phyloP scores from a whole-genome alignment of 2,113 vertebrate species.

The Lontra canadensis region DNA sequence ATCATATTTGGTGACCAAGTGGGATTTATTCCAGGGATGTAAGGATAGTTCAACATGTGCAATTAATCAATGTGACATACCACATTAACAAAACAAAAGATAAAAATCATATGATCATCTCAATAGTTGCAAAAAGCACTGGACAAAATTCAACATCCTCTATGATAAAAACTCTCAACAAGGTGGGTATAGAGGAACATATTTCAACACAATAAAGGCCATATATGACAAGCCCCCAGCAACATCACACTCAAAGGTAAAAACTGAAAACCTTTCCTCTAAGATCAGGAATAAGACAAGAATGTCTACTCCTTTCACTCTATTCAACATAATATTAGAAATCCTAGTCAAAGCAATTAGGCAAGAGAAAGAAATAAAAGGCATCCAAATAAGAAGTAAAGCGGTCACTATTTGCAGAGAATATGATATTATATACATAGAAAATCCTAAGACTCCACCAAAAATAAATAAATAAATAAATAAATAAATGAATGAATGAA shows the following conservation, averaged over 20 bases:
- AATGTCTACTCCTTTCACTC: neutral
- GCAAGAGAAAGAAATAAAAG: neutral
- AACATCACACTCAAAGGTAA: neutral
- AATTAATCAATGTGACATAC: neutral
- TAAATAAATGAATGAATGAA: too few relatives aligned
- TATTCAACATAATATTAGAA: neutral
- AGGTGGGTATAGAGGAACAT: neutral
- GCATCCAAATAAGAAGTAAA: neutral
- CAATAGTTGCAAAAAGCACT: neutral
- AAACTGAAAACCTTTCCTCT: neutral
- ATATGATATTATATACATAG: neutral
- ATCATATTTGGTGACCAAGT: neutral
- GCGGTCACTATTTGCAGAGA: neutral
- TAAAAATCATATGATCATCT: neutral
- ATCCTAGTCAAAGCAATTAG: neutral
- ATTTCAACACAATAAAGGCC: neutral
- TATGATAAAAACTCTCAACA: neutral
- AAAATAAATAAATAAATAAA: neutral
- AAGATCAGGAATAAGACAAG: neutral
- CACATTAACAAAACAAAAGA: neutral
- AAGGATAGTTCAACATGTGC: neutral
- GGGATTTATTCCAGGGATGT: neutral
- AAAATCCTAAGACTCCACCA: neutral
- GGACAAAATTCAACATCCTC: neutral
- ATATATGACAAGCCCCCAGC: neutral